Percentiles rank a stretch among this genome's conserved stretches.
phyloP scores from a whole-genome alignment of 2,113 vertebrate genomes.

The Notothenia rossii region DNA sequence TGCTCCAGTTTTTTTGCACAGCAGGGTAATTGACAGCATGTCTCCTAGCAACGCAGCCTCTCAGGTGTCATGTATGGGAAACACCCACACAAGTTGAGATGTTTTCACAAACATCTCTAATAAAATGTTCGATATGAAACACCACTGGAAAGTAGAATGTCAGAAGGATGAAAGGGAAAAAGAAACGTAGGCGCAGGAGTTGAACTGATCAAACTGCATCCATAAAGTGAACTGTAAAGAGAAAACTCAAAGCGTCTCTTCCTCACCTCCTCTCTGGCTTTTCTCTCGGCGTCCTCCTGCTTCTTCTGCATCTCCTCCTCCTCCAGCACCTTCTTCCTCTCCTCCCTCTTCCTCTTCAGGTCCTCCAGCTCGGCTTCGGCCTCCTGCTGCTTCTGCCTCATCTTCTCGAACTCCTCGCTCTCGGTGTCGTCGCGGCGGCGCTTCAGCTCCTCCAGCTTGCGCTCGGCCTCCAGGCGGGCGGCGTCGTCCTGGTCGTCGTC shows the following conservation, averaged over 20 bases:
- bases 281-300: slow-evolving; percentile 91
- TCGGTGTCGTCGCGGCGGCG: slow-evolving; percentile 90
- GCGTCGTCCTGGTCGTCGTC: slow-evolving; percentile 84
- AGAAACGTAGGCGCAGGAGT: not conserved
- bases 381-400: slow-evolving; percentile 95
- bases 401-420: slow-evolving; percentile 91
- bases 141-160: not conserved
- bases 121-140: not conserved
- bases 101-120: not conserved
- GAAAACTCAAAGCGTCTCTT: not conserved
- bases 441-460: slow-evolving; percentile 91
- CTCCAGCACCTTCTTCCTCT: slow-evolving; percentile 93
- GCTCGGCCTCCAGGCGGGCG: slow-evolving; percentile 88
- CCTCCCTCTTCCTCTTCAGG: slow-evolving; percentile 93
- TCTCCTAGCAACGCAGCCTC: not conserved
- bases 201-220: slow-evolving; percentile 5
- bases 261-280: slow-evolving; percentile 90
- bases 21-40: not conserved
- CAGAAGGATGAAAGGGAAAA: not conserved
- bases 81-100: not conserved
- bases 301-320: slow-evolving; percentile 93
- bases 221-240: not conserved
- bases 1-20: not conserved
- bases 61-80: not conserved
- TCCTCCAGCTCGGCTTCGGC: slow-evolving; percentile 92